Evolutionary conservation across 64 coral and sea anemone genomes (phyloP), one percentile per base, ranked within the genome.

Genomic region (Acropora tenuis): DNA sequence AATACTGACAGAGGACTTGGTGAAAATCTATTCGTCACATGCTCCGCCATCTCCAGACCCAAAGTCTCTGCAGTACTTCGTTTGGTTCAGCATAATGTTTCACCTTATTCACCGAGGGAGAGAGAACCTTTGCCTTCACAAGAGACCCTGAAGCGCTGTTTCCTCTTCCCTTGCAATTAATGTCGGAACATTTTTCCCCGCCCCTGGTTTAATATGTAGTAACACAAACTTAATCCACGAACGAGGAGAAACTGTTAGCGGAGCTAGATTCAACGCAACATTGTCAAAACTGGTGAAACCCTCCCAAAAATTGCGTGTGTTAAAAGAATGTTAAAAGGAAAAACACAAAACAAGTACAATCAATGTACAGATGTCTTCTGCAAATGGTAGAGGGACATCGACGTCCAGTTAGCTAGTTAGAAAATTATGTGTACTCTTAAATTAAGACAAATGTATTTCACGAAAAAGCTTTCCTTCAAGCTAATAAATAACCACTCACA

Each of bases 401-500:
- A 63, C 0, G 16, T 7, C 60, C 2, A 1, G 10, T 63, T 63
- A 18, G 30, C 30, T 30, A 30, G 60, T 3, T 13, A 63, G 11
- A 13, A 63, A 30, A 30, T 30, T 30, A 30, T 30, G 6, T 19
- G 20, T 15, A 71, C 17, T 71, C 8, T 55, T 10, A 4, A 10
- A 7, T 55, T 55, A 55, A 30, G 30, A 30, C 30, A 30, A 66
- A 17, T 30, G 30, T 30, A 30, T 17, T 66, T 2, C 4, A 9
- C 2, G 2, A 66, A 11, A 71, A 47, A 76, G 74, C 75, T 4
- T 75, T 75, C 5, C 42, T 76, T 78, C 43, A 16, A 1, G 65
- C 30, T n/a, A 69, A 84, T 84, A 84, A 85, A 85, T 85, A 85
- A 85, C 61, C 67, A 49, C 82, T 18, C 13, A 30, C 72, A 71